A percentile compares a stretch with the other conserved stretches of the same genome.
phyloP scores from a whole-genome alignment of 92 coral and sea anemone genomes.

The Porites lobata region DNA sequence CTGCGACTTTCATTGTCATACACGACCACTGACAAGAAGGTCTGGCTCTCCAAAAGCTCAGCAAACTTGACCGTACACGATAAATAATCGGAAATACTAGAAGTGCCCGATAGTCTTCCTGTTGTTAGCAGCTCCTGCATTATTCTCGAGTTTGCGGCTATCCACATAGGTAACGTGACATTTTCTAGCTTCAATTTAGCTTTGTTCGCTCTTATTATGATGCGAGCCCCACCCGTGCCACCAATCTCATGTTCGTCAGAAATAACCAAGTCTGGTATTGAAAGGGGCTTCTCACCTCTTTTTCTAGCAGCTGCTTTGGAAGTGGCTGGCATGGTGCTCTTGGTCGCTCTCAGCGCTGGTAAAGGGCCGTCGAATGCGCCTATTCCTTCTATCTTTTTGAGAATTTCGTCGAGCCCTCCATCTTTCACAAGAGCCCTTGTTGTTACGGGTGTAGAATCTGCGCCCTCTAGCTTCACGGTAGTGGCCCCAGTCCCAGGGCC shows the following conservation, averaged over 20 bases:
- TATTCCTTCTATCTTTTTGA: background rate
- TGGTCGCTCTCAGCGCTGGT: background rate
- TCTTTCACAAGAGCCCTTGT: background rate
- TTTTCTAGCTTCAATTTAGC: background rate
- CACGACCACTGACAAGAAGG: conserved; percentile 5
- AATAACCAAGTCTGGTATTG: background rate
- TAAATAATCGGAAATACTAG: background rate
- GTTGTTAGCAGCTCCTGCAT: background rate
- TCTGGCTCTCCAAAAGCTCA: conserved; percentile 21
- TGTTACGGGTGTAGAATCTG: background rate
- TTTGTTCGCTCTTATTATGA: background rate
- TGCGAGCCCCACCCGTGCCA: background rate
- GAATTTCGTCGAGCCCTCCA: background rate
- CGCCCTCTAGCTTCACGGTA: background rate
- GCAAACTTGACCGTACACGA: conserved; percentile 16
- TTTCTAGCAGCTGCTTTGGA: background rate
- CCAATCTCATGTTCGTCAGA: conserved; percentile 7
- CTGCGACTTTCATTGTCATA: conserved; percentile 40
- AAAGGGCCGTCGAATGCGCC: background rate
- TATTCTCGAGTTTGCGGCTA: conserved; percentile 20
- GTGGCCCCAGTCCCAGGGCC: background rate
- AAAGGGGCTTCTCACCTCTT: background rate
- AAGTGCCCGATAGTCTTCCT: conserved; percentile 5
- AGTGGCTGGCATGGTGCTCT: background rate
- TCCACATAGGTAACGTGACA: background rate